Percentiles rank a stretch among this genome's conserved stretches.
Evolutionary conservation across 2,113 vertebrate species (phyloP).

Genomic region (Tragelaphus strepsiceros): DNA sequence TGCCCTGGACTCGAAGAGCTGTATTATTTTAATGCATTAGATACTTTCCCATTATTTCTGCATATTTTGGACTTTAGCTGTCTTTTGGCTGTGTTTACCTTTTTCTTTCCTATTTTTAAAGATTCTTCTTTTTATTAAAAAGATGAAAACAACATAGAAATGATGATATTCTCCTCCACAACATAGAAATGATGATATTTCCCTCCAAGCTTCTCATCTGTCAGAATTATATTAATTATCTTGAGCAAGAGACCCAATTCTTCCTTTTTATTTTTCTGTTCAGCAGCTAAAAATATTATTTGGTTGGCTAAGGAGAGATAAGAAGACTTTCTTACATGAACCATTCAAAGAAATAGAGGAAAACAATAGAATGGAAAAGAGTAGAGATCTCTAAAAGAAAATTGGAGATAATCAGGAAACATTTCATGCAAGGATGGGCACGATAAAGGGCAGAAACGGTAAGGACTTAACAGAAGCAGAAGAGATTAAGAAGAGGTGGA

Average conservation of each 20-base stretch:
- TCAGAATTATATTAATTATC: neutral
- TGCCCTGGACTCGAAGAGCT: neutral
- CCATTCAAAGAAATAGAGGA: neutral
- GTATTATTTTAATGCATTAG: neutral
- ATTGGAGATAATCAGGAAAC: neutral
- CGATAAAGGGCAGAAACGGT: neutral
- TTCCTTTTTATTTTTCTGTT: neutral
- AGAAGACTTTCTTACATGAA: neutral
- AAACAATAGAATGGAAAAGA: neutral
- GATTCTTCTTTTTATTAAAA: neutral
- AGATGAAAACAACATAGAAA: neutral
- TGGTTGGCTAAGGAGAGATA: neutral
- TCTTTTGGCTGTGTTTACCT: neutral
- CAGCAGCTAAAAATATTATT: neutral
- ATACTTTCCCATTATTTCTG: neutral
- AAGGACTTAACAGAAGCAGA: neutral
- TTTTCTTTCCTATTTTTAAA: neutral
- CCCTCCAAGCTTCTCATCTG: neutral
- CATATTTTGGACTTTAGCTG: neutral
- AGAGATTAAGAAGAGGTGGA: neutral
- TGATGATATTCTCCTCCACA: neutral
- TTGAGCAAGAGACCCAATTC: neutral
- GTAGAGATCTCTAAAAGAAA: neutral
- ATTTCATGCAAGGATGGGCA: neutral
- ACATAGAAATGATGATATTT: too few species aligned